Base-by-base conservation (phyloP, 2,797 vertebrate species). In the Heterohyrax brucei region DNA sequence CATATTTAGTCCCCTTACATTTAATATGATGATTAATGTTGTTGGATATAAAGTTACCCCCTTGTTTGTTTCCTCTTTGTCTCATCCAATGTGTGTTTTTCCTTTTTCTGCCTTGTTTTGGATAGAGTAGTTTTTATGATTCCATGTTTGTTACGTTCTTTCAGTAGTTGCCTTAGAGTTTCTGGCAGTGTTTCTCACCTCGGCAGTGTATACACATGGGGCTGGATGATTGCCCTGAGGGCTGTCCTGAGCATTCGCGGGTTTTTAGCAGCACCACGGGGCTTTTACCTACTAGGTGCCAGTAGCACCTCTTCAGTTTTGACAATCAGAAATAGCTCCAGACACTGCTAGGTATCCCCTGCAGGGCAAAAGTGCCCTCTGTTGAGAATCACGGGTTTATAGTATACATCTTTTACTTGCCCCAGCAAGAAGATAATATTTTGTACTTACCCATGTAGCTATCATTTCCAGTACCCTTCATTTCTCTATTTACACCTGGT, bases 401-500 rank as follows among this genome's bases (percentile, higher is more conserved):
- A 24, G 30, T 66, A 56, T 56, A 56, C 53, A 56, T 56, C 30
- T 53, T 50, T 85, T 70, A 68, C 46, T 33, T 85, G 16, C 53
- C 82, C 62, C 79, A 68, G 44, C 56, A 48, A 68, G 19, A 50
- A 56, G 70, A 85, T 9, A 26, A 14, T 13, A 33, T n/a, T 76
- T 87, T 68, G 28, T 83, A 48, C 48, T 66, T 82, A 26, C 16
- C 6, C 5, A 30, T 53, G 39, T 62, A 28, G 26, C 48, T 28
- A 56, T 16, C 53, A 56, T 56, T 56, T 56, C 53, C 53, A 56
- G 53, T 56, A 56, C 53, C 53, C 53, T 87, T 76, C 72, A 61
- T 87, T 87, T 87, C 72, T 76, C 75, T 75, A 19, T 87, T 87
- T 62, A 28, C 39, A 48, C 76, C 72, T 87, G 39, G 44, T 48